Base-by-base conservation (phyloP, 2,888 invertebrate species). In the Torymus texanus region DNA sequence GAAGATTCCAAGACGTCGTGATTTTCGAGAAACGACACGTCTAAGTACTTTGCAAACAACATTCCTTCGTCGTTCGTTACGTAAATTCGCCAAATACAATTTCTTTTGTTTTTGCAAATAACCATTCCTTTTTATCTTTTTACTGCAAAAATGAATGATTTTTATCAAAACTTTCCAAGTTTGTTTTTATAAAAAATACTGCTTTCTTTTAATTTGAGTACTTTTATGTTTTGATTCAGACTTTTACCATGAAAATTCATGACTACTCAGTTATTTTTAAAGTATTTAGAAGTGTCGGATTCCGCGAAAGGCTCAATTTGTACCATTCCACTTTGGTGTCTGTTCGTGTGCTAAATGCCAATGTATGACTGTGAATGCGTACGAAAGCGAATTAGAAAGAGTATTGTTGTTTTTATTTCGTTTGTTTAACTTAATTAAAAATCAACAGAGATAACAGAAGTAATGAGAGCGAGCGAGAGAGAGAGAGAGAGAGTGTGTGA, bases 281-380 rank as follows among this genome's bases (percentile, higher is more conserved):
- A 72, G 66, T 59, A 77, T 66, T 77, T 71, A 66, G 66, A 65
- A 24, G 58, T 72, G 70, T 77, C 65, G 62, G 63, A 76, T 70
- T 62, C n/a, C 51, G 16, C n/a, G n/a, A 65, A 65, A 18, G 41
- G 21, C 21, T 71, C n/a, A 77, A 71, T 68, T 53, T 68, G 63
- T 77, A 77, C 72, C 78, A 78, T 78, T 78, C 73, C 72, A 73
- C 41, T 73, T 73, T 61, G 56, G 16, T 73, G 67, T 78, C 53
- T 72, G 61, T 73, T 55, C 50, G 61, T 67, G 55, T 72, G 71
- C 71, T 77, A 59, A 66, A 63, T 55, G 56, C 55, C 29, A 72
- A 72, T 14, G 75, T 66, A 24, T 58, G 71, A 59, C 11, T 72
- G 63, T 56, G n/a, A 10, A 59, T 13, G 18, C 18, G 12, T 66